Base-by-base conservation (phyloP, 2,797 vertebrate species). In the Chloroceryle inda region DNA sequence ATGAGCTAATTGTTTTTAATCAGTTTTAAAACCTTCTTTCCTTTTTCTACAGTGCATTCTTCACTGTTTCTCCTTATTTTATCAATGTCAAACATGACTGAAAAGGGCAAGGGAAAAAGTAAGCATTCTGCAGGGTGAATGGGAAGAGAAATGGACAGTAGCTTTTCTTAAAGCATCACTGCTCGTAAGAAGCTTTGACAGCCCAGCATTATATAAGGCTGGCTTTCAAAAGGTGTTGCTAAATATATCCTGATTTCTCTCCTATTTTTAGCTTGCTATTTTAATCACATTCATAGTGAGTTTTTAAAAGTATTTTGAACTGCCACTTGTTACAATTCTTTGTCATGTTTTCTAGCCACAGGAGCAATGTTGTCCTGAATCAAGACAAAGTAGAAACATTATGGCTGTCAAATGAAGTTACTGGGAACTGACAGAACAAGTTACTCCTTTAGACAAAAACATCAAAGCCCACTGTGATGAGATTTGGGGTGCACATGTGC, bases 371-470 rank as follows among this genome's bases (percentile, higher is more conserved):
- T 80, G 38, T 83, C 88, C 56, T 53, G 91, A 94, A 97, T 96
- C 78, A 97, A 92, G 88, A 94, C 92, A 90, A 95, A 96, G 27
- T 37, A 89, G 71, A 91, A 85, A 82, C 52, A 78, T 94, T 97
- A 88, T 2, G 27, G 67, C 75, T 96, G 85, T 96, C 94, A 97
- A 87, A 96, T 44, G 55, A 92, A 96, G 83, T 83, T 95, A 83
- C 87, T 24, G 3, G 20, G 26, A 75, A 52, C 80, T 94, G 91
- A 93, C 74, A 97, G 64, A 92, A 89, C 24, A 74, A 45, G 52
- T 83, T 85, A 91, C 4, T 88, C 67, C 84, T 91, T 94, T 58
- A 85, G 58, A 49, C 82, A 63, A 80, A 91, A 89, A 42, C 27
- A 89, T 93, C 87, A 61, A 71, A 95, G 55, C 31, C 62, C 75